Conservation (phyloP, 2,113 vertebrate species). For the Thymallus thymallus region DNA sequence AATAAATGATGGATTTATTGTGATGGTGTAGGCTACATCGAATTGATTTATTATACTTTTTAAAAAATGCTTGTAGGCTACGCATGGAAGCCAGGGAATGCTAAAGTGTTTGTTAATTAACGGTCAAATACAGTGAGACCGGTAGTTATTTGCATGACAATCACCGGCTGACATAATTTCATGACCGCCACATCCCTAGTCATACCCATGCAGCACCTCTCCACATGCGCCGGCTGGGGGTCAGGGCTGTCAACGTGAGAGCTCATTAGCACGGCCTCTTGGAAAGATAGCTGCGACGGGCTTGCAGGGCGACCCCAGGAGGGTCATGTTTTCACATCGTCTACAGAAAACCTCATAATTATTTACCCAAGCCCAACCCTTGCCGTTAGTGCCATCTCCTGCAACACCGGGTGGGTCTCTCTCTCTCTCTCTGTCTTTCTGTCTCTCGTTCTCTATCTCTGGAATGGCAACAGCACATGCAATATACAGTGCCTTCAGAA, state of each 20-base stretch:
- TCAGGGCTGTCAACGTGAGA: constrained; percentile 35
- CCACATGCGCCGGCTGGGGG: constrained; percentile 15
- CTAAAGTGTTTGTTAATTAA: too few species aligned
- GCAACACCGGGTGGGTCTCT: constrained; percentile 2
- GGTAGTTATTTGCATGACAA: too few species aligned
- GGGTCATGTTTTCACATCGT: constrained; percentile 42
- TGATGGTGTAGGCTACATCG: too few species aligned
- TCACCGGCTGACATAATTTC: too few species aligned
- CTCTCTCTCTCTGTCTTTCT: background rate
- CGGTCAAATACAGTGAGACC: too few species aligned
- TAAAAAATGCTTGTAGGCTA: too few species aligned
- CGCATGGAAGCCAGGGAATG: too few species aligned
- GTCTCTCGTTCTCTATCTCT: background rate
- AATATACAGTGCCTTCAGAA: background rate
- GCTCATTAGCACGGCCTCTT: constrained; percentile 42
- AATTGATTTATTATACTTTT: too few species aligned
- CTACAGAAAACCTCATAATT: constrained; percentile 32
- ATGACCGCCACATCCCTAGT: too few species aligned
- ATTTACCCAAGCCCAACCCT: constrained; percentile 31
- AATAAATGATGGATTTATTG: too few species aligned
- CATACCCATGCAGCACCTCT: background rate
- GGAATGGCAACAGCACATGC: background rate
- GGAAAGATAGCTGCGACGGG: constrained; percentile 28
- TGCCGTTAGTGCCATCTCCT: background rate
- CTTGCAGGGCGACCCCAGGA: constrained; percentile 25